phyloP scores from a whole-genome alignment of 2,797 vertebrate species.

The Catostomus latipinnis region DNA sequence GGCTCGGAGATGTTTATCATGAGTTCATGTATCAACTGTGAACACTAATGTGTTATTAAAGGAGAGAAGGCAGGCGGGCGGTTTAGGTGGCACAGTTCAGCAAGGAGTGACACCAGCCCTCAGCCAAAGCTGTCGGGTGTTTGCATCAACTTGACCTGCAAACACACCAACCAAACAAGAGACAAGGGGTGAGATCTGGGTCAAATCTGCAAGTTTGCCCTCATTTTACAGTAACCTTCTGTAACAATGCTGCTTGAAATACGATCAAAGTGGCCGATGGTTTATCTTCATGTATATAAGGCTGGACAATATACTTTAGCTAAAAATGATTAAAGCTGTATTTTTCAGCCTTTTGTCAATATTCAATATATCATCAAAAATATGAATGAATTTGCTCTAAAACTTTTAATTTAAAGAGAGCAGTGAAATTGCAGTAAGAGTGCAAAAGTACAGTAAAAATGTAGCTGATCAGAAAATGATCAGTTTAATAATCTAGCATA shows the following conservation, averaged over 20 bases:
- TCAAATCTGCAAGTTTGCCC: background rate
- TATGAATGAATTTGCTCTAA: too few species aligned
- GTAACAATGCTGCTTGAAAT: background rate
- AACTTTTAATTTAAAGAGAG: too few species aligned
- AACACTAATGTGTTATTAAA: conserved; percentile 7
- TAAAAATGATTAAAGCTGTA: too few species aligned
- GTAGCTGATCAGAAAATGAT: too few species aligned
- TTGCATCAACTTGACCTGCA: background rate
- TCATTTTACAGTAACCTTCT: background rate
- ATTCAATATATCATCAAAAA: too few species aligned
- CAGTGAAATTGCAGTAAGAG: too few species aligned
- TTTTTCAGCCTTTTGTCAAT: too few species aligned
- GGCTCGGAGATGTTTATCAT: background rate
- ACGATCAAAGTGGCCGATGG: background rate
- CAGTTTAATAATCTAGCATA: too few species aligned
- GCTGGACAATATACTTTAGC: too few species aligned
- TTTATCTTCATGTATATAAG: background rate
- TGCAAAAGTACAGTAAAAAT: too few species aligned
- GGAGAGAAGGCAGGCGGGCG: background rate
- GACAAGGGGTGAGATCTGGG: background rate
- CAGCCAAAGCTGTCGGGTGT: background rate
- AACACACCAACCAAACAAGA: background rate
- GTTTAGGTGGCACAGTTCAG: background rate
- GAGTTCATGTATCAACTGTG: background rate
- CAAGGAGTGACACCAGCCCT: background rate